Conservation (phyloP, 2,888 invertebrate genomes). For the Sphaerolaimus hirsutus region DNA sequence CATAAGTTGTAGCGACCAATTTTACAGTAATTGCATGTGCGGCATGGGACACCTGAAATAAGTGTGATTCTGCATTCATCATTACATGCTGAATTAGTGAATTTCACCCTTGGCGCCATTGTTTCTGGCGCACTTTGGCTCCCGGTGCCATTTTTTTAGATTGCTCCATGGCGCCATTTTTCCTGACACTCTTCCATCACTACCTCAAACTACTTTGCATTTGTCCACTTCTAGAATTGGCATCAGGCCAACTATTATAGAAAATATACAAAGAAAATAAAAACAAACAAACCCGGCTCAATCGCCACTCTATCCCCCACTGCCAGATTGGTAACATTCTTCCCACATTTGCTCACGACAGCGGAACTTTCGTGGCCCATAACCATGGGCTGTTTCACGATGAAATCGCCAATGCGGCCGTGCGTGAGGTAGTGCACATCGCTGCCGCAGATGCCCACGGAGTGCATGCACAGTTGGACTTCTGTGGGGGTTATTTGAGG, state of each 20-base stretch:
- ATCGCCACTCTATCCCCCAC: constrained; percentile 69
- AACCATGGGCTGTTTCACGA: constrained; percentile 64
- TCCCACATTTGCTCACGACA: constrained; percentile 42
- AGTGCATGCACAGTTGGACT: constrained; percentile 61
- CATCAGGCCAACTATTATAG: too few relatives aligned
- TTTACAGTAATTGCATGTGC: constrained; percentile 59
- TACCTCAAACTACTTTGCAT: too few relatives aligned
- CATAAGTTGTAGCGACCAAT: constrained; percentile 72
- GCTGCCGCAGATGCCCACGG: constrained; percentile 79
- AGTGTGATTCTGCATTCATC: too few relatives aligned
- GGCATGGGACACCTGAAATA: constrained; percentile 62
- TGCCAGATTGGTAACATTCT: constrained; percentile 30
- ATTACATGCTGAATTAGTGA: too few relatives aligned
- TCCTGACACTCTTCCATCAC: too few relatives aligned
- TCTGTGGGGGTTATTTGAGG: too few relatives aligned
- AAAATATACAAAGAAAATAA: too few relatives aligned
- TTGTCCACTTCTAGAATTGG: too few relatives aligned
- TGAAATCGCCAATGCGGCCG: constrained; percentile 62
- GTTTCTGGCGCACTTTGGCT: too few relatives aligned
- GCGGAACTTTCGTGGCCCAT: constrained; percentile 69
- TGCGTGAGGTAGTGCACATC: constrained; percentile 73
- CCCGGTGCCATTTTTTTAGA: too few relatives aligned
- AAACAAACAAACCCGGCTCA: constrained; percentile 5
- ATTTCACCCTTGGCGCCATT: too few relatives aligned
- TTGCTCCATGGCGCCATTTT: too few relatives aligned